These are phyloP conservation scores for Aldabrachelys gigantea DNA, from an alignment of 2,113 vertebrate species.

Conservation along the genomic window DNA sequence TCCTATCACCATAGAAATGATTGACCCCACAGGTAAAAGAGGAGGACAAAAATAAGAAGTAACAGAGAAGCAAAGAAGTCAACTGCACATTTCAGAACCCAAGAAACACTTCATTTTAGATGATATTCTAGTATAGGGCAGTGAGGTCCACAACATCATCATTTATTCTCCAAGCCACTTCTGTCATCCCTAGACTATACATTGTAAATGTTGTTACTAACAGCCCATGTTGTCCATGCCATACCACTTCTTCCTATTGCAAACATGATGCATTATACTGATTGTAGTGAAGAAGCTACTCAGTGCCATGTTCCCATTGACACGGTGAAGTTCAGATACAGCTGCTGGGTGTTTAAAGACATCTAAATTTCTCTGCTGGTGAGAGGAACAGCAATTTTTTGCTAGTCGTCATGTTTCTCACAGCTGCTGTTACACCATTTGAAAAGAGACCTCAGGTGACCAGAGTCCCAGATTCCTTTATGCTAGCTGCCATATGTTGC, in stretches of 20 bases:
- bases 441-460: constrained; percentile 82
- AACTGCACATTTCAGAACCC: not conserved
- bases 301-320: constrained; percentile 15
- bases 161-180: not conserved
- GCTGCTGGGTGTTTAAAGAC: constrained; percentile 64
- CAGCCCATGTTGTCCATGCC: not conserved
- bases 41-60: not conserved
- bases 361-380: constrained; percentile 61
- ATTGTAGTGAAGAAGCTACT: constrained; percentile 8
- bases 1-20: not conserved
- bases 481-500: constrained; percentile 79
- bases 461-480: constrained; percentile 67
- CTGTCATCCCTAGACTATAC: constrained; percentile 4
- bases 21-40: not conserved
- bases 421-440: constrained; percentile 80
- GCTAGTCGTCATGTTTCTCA: constrained; percentile 76
- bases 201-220: constrained; percentile 44
- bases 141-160: constrained; percentile 9
- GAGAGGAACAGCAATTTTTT: constrained; percentile 68
- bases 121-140: not conserved
- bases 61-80: constrained; percentile 42
- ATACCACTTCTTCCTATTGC: not conserved
- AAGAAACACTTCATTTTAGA: constrained; percentile 1
- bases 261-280: not conserved
- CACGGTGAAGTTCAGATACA: constrained; percentile 1